These are phyloP conservation scores for Squalus acanthias DNA, from an alignment of 2,797 vertebrate genomes.

Conservation along the genomic window DNA sequence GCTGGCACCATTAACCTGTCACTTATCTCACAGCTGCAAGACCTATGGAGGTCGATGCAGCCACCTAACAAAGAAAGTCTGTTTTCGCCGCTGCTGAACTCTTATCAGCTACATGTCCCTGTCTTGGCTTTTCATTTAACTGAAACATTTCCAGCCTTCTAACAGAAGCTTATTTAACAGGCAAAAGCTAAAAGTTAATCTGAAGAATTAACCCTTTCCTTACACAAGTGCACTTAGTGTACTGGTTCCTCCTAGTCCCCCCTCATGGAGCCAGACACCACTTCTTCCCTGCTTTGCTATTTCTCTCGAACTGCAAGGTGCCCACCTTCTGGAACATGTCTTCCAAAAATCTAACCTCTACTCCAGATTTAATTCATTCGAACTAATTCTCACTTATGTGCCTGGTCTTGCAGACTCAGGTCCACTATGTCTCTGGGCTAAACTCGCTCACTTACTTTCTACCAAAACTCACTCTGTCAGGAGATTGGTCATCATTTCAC, in stretches of 20 bases:
- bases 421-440: no score
- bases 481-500: not conserved
- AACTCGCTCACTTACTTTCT: not conserved
- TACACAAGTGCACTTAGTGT: not conserved
- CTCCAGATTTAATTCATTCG: no score
- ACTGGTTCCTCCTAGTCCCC: not conserved
- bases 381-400: no score
- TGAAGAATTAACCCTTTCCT: not conserved
- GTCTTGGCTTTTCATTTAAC: not conserved
- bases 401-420: no score
- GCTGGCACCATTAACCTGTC: not conserved
- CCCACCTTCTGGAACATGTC: no score
- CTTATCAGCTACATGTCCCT: not conserved
- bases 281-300: not conserved
- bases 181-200: not conserved
- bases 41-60: not conserved
- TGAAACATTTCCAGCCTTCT: not conserved
- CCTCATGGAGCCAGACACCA: not conserved
- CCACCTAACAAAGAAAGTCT: not conserved
- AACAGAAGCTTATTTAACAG: not conserved
- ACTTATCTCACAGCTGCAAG: not conserved
- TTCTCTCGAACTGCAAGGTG: not conserved
- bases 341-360: no score
- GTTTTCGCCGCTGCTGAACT: not conserved
- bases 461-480: not conserved